Evolutionary conservation across 2,113 vertebrate genomes (phyloP).

Genomic region (Polypterus senegalus): DNA sequence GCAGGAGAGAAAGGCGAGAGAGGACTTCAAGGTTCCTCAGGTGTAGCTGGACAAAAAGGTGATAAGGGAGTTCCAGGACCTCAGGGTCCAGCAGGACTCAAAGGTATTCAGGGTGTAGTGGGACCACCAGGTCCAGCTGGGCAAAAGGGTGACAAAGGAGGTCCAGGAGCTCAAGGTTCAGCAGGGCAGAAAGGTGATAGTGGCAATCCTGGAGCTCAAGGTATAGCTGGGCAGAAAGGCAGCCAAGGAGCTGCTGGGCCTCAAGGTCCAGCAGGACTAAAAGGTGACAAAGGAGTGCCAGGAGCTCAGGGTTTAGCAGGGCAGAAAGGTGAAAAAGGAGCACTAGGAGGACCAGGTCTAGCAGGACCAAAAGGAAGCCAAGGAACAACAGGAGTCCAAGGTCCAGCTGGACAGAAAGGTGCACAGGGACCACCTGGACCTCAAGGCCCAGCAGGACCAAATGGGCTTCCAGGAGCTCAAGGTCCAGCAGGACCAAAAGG

Average conservation of each 20-base stretch:
- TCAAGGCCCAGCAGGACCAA: too few relatives aligned
- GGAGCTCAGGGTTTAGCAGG: conserved; percentile 48
- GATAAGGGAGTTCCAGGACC: conserved; percentile 25
- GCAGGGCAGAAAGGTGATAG: conserved; percentile 31
- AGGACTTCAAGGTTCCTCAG: too few relatives aligned
- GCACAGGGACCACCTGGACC: conserved; percentile 16
- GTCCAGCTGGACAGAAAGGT: conserved; percentile 10
- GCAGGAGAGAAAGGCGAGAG: too few relatives aligned
- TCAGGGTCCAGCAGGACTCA: conserved; percentile 46
- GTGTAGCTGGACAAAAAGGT: too few relatives aligned
- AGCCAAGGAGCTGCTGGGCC: too few relatives aligned
- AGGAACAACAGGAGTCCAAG: conserved; percentile 25
- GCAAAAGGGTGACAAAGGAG: conserved; percentile 41
- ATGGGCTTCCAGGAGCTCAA: conserved; percentile 14
- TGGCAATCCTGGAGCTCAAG: conserved; percentile 27
- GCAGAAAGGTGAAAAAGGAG: conserved; percentile 34
- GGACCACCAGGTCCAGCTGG: conserved; percentile 39
- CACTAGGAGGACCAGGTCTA: conserved; percentile 37
- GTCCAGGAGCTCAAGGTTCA: conserved; percentile 31
- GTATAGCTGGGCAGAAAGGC: conserved; percentile 38
- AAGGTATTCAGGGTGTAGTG: conserved; percentile 44
- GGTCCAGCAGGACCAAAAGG: conserved; percentile 36
- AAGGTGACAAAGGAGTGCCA: conserved; percentile 42
- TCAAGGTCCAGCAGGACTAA: conserved; percentile 25
- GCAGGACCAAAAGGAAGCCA: conserved; percentile 29